A percentile compares a stretch with the other conserved stretches of the same genome.
These are phyloP conservation scores for Calyptomena viridis DNA, from an alignment of 2,113 vertebrate genomes.

Conservation along the genomic window DNA sequence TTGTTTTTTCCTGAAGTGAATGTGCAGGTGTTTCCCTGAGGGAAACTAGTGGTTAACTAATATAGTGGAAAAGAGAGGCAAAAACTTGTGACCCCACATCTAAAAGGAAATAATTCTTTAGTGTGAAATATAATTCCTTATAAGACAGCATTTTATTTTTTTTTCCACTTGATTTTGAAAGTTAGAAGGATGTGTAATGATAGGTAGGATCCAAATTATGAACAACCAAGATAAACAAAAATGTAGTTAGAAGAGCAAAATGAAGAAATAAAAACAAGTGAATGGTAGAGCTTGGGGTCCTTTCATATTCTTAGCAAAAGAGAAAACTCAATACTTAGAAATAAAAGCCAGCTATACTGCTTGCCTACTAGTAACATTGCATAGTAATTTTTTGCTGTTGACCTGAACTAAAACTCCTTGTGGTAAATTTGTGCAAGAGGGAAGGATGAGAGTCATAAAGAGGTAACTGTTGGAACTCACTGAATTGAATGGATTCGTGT, in stretches of 20 bases:
- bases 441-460: rapidly evolving
- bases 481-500: no score
- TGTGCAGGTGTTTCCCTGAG: background rate
- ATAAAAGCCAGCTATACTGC: background rate
- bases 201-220: background rate
- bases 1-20: background rate
- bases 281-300: background rate
- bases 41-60: background rate
- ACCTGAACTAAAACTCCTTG: background rate
- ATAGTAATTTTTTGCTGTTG: background rate
- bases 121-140: background rate
- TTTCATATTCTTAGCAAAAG: background rate
- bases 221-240: background rate
- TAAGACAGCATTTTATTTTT: background rate
- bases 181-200: background rate
- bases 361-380: background rate
- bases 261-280: background rate
- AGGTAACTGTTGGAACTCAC: background rate
- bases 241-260: background rate
- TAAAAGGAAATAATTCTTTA: background rate
- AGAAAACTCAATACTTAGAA: background rate
- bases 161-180: background rate
- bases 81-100: background rate
- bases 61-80: background rate
- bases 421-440: background rate